These are phyloP conservation scores for Tortrix viridana DNA, from an alignment of 2,888 invertebrate genomes.

Conservation along the genomic window DNA sequence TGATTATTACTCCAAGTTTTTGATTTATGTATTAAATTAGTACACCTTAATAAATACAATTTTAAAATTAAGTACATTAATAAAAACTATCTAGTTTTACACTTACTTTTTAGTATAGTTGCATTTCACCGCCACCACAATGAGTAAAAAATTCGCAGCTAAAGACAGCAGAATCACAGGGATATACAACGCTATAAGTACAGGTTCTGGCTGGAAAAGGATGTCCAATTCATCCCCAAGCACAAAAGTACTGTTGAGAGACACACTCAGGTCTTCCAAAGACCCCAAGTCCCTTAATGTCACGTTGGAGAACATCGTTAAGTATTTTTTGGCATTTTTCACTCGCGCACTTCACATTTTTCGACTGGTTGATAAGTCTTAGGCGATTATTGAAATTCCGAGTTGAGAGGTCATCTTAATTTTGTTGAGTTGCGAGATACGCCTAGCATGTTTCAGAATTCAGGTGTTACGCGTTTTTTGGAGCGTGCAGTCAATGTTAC, in stretches of 20 bases:
- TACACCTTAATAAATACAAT: too few species aligned
- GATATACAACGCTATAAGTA: constrained; percentile 86
- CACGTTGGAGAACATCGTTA: constrained; percentile 48
- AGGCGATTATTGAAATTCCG: too few species aligned
- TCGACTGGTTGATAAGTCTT: not conserved
- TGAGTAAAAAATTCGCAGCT: constrained; percentile 86
- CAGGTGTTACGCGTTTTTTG: too few species aligned
- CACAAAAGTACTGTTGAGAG: constrained; percentile 54
- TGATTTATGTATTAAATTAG: too few species aligned
- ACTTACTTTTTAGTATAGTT: constrained; percentile 88
- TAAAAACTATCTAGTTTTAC: too few species aligned
- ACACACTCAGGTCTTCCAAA: constrained; percentile 44
- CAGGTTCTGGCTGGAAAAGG: constrained; percentile 71
- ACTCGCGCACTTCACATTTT: constrained; percentile 11
- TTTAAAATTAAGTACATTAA: too few species aligned
- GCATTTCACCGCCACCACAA: constrained; percentile 87
- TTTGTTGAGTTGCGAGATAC: too few species aligned
- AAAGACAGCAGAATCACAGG: constrained; percentile 86
- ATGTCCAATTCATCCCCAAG: constrained; percentile 67
- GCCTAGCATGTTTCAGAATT: too few species aligned
- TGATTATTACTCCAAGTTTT: too few species aligned
- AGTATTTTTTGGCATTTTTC: constrained; percentile 39
- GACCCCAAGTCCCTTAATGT: constrained; percentile 39
- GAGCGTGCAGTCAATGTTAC: too few species aligned
- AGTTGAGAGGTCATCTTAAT: too few species aligned